Conservation (phyloP, 2,797 vertebrate species). For the Enteromius argenteus region DNA sequence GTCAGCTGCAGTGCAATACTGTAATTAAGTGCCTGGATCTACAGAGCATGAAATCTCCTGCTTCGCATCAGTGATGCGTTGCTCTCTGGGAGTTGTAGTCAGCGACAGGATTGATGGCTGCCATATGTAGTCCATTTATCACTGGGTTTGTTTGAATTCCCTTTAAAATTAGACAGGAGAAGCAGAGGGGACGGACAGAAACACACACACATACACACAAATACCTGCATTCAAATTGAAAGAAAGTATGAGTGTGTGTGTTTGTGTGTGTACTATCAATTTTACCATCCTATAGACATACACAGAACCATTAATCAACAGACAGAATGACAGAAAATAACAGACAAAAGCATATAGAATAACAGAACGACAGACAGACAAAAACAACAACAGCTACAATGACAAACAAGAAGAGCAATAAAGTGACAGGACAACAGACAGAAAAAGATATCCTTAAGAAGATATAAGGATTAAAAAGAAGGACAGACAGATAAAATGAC, state of each 20-base stretch:
- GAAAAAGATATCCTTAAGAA: background rate
- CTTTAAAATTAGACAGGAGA: constrained; percentile 31
- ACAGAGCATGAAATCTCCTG: constrained; percentile 54
- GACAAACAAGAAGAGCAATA: background rate
- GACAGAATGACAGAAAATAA: background rate
- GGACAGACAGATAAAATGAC: too few species aligned
- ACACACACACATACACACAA: background rate
- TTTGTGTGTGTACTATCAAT: background rate
- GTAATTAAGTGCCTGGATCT: constrained; percentile 55
- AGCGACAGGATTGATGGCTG: constrained; percentile 51
- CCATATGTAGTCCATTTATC: constrained; percentile 55
- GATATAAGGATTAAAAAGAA: too few species aligned
- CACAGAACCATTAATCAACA: background rate
- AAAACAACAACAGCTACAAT: background rate
- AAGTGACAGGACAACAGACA: background rate
- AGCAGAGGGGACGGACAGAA: background rate
- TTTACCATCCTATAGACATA: background rate
- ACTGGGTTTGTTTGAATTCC: constrained; percentile 43
- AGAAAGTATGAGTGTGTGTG: background rate
- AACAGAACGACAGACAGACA: background rate
- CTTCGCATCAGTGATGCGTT: constrained; percentile 48
- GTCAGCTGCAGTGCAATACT: constrained; percentile 41
- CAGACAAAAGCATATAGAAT: background rate
- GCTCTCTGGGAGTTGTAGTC: constrained; percentile 56
- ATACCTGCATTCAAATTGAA: background rate